Base-by-base conservation (phyloP, 2,113 vertebrate species). In the Uropsilus gracilis region DNA sequence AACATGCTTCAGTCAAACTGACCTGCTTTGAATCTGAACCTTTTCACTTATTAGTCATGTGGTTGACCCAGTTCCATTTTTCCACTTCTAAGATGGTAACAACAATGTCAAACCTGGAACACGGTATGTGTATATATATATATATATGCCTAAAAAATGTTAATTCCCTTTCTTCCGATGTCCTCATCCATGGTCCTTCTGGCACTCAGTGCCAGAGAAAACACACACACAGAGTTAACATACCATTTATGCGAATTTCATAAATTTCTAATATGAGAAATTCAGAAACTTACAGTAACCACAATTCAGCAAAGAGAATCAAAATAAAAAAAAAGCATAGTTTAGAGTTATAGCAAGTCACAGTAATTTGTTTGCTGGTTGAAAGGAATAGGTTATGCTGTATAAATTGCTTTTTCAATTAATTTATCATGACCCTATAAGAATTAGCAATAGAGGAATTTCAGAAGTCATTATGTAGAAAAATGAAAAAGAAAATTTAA, bases 401-500 rank as follows among this genome's bases (percentile, higher is more conserved):
- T 66, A 76, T 32, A 72, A 90, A 90, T 26, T 86, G 32, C 37
- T 82, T 95, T 92, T 95, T 28, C 50, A 90, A 87, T 94, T 91
- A 92, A 76, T 94, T 89, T 95, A 68, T 88, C 50, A 86, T 64
- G 46, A 83, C 39, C 26, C 10, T 89, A 26, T 59, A 88, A 86
- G 20, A 96, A 94, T 81, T 86, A 92, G 24, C 39, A 92, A 66
- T 63, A 26, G 20, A 85, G 34, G 66, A 59, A 92, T 55, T 91
- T 68, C 37, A 2, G 30, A 95, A 96, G 34, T 76, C 34, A 80
- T 84, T 87, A 69, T 3, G 28, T 50, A 86, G n/a, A 73, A 92
- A 89, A 89, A 90, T 80, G 64, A 68, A 90, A 92, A 86, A 8
- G 37, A 88, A 83, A 91, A 53, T 89, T 86, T 78, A 95, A 94